Percentiles rank a stretch among this genome's conserved stretches.
phyloP scores from a whole-genome alignment of 2,797 vertebrate species.

The Bryconaethiops microstoma region DNA sequence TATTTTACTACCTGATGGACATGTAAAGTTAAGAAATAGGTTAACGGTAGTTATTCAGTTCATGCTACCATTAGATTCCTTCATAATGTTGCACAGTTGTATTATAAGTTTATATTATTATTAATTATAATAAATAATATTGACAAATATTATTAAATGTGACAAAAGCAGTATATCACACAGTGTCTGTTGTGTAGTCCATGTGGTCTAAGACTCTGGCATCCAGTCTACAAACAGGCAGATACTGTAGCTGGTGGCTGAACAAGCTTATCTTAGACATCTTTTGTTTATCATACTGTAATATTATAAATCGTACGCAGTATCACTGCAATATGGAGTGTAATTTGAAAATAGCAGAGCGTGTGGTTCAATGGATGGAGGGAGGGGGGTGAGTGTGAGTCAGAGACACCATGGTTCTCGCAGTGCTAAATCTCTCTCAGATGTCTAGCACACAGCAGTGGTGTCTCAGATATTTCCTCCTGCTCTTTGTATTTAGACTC shows the following conservation, averaged over 20 bases:
- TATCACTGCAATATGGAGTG: neutral
- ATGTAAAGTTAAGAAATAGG: no score
- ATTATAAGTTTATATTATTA: no score
- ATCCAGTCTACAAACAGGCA: no score
- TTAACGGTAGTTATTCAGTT: no score
- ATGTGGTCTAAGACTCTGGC: no score
- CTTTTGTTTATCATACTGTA: neutral
- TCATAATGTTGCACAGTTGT: no score
- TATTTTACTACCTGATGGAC: no score
- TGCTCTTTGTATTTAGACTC: neutral
- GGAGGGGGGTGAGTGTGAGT: constrained; percentile 19
- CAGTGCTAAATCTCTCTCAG: constrained; percentile 6
- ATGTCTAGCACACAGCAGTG: neutral
- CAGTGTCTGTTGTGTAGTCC: no score
- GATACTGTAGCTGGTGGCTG: neutral
- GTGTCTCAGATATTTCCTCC: neutral
- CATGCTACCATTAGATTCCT: no score
- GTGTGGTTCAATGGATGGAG: constrained; percentile 4
- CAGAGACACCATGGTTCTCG: constrained; percentile 9
- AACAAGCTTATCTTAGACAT: neutral
- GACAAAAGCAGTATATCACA: no score
- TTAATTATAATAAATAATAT: no score
- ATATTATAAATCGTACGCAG: neutral
- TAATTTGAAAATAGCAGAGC: constrained; percentile 20
- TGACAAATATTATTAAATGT: no score